A percentile compares a stretch with the other conserved stretches of the same genome.
Conservation (phyloP, 2,888 invertebrate species). For the Zele albiditarsus region DNA sequence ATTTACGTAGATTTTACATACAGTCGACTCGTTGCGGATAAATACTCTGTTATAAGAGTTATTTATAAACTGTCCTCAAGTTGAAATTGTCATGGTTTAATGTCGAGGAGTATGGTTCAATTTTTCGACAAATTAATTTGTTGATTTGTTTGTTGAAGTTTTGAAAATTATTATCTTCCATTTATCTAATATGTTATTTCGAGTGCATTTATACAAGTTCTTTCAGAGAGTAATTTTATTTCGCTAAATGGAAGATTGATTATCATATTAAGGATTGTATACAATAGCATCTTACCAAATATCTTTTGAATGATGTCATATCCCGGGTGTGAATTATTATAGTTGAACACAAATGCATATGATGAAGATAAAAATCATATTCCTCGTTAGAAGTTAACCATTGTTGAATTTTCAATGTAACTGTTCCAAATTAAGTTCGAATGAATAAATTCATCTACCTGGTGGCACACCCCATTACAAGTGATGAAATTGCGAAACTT, state of each 20-base stretch:
- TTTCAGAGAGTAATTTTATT: neutral
- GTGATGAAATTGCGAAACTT: neutral
- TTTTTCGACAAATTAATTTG: neutral
- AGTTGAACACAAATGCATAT: neutral
- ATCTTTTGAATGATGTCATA: neutral
- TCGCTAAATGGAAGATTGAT: neutral
- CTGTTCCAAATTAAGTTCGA: neutral
- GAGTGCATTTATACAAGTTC: neutral
- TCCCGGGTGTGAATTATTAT: neutral
- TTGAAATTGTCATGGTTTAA: slow-evolving; percentile 29
- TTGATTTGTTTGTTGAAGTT: neutral
- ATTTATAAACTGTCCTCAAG: slow-evolving; percentile 20
- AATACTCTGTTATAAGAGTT: slow-evolving; percentile 4
- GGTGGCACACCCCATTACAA: neutral
- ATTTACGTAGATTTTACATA: neutral
- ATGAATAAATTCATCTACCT: neutral
- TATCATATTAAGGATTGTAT: neutral
- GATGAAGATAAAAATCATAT: neutral
- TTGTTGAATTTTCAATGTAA: neutral
- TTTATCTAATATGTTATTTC: neutral
- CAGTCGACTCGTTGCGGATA: neutral
- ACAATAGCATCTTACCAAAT: neutral
- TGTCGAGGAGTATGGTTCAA: neutral
- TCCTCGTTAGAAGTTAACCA: neutral
- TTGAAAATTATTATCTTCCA: neutral